Evolutionary conservation across 1,140 invertebrate species (phyloP), one percentile per base, ranked within the genome.

Genomic region (Chelonus insularis): DNA sequence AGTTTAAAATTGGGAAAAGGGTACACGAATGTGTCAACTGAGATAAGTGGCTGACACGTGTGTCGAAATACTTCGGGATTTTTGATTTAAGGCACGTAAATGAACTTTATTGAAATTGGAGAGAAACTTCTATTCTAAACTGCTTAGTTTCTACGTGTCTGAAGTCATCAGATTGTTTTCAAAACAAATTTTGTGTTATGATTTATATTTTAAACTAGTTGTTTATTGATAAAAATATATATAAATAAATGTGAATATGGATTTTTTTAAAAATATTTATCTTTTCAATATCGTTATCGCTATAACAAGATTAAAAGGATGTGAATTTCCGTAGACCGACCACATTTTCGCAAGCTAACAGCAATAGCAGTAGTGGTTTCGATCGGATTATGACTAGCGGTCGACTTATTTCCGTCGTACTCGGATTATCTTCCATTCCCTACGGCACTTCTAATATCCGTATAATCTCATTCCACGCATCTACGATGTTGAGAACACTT

Each of bases 11-110:
- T 18, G 18, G 14, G 41, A 39, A 54, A 21, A 36, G 9, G 41
- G 59, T 18, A 11, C n/a, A n/a, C 4, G n/a, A 57, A 25, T 23
- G 14, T 6, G 20, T 50, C 9, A 12, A 18, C 43, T 0, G 23
- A 29, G 45, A 43, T 29, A 62, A 72, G 69, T 69, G 66, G 65
- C 52, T 62, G 64, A 62, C 68, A 74, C 68, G 68, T 70, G 69
- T 71, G 65, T 68, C 72, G 70, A 75, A 71, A 74, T 71, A 67
- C 68, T 55, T 71, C 69, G 60, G 67, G 75, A 71, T 74, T 77
- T 77, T 72, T 77, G 74, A 77, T 77, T 77, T 74, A 72, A 72
- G 65, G 72, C 75, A 77, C 74, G 75, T 77, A 76, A 75, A 68
- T 63, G 73, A 76, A 74, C 71, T 73, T 73, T 74, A 77, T 76